Conservation (phyloP, 2,113 vertebrate genomes). For the Xerus inauris region DNA sequence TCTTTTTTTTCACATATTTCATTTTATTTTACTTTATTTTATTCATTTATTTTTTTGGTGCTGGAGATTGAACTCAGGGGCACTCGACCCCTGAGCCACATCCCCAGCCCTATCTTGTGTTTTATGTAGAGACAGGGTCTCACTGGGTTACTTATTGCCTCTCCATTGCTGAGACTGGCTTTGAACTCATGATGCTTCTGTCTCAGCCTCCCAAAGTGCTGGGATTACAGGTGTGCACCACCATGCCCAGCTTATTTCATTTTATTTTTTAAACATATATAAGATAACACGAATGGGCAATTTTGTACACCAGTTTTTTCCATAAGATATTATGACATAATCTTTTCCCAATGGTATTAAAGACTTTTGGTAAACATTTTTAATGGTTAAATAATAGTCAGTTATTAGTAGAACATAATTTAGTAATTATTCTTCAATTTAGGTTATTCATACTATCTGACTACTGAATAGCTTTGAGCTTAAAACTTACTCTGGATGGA, state of each 20-base stretch:
- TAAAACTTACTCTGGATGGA: background rate
- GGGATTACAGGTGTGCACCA: too few relatives aligned
- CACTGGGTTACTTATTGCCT: too few relatives aligned
- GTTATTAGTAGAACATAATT: background rate
- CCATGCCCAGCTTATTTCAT: too few relatives aligned
- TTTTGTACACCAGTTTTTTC: background rate
- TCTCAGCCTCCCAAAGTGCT: too few relatives aligned
- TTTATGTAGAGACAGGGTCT: too few relatives aligned
- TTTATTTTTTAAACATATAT: background rate
- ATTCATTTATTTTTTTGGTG: too few relatives aligned
- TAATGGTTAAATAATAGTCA: conserved; percentile 27
- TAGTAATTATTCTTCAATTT: background rate
- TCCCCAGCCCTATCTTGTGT: too few relatives aligned
- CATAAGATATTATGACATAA: background rate
- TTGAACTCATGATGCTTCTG: too few relatives aligned
- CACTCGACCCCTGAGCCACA: too few relatives aligned
- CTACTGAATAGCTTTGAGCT: background rate
- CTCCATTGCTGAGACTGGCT: too few relatives aligned
- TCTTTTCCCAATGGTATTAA: conserved; percentile 18
- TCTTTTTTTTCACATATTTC: background rate
- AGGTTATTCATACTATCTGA: background rate
- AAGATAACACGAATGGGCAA: background rate
- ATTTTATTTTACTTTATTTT: background rate
- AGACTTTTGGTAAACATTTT: conserved; percentile 21
- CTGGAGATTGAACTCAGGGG: too few relatives aligned